Evolutionary conservation across 2,797 vertebrate genomes (phyloP), one percentile per base, ranked within the genome.

Genomic region (Ptychobarbus kaznakovi): DNA sequence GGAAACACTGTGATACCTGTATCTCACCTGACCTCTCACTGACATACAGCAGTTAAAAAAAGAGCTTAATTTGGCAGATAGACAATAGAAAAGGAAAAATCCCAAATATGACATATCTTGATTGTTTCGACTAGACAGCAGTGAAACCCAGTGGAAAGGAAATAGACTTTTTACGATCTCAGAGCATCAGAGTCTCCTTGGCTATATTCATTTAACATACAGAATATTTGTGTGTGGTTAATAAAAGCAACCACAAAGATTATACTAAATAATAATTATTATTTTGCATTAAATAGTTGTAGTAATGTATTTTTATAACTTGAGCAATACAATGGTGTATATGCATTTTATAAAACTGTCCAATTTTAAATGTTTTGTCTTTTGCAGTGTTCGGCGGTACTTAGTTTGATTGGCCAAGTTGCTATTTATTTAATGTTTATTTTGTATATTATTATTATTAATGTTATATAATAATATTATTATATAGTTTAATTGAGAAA

Each of bases 371-470:
- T 16, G 4, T 4, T 38, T 40, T n/a, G 1, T 65, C 15, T 4
- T 73, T 28, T 28, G 3, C 40, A 25, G 42, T 72, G 22, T 13
- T 28, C 0, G 9, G 5, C 0, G 9, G 5, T 46, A 28, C 0
- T 18, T 25, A 7, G 7, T 44, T 73, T 46, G 13, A 73, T 18
- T 72, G 40, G 22, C 13, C 1, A 51, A 49, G 12, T 46, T 13
- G 12, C 3, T 49, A 13, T 69, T 40, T 40, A 3, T 11, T 18
- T 42, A 42, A n/a, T 58, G 13, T 15, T 4, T 15, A 15, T 16
- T 51, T 51, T 51, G 15, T 51, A 51, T 16, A 16, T 38, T 20
- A 7, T 28, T 3, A 1, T 28, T 32, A 16, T 3, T 32, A 3
- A 15, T 63, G 1, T 63, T 28, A 40, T 38, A 38, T 38, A 38